Conservation (phyloP, 1,140 invertebrate species). For the Achatina immaculata region DNA sequence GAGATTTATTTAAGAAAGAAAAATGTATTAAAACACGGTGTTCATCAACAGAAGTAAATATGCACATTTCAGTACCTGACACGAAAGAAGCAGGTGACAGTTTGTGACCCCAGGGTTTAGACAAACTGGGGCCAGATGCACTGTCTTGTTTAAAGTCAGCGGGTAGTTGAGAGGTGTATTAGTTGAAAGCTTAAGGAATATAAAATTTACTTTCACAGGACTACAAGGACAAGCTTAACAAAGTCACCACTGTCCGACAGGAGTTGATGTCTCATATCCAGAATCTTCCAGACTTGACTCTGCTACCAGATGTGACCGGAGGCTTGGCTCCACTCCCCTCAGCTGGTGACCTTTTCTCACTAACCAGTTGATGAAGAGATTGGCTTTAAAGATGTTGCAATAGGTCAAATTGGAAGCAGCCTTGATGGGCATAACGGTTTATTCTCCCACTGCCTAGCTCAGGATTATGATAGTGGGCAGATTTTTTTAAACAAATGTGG, state of each 20-base stretch:
- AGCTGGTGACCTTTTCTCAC: conserved; percentile 88
- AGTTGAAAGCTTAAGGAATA: too few species aligned
- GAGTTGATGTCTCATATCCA: conserved; percentile 93
- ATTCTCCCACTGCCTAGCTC: neutral
- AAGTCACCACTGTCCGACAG: conserved; percentile 84
- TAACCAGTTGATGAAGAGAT: conserved; percentile 5
- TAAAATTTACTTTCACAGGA: conserved; percentile 81
- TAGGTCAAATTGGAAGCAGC: neutral
- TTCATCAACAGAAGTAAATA: too few species aligned
- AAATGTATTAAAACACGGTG: too few species aligned
- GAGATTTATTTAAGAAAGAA: too few species aligned
- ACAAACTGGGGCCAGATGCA: too few species aligned
- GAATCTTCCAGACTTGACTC: conserved; percentile 91
- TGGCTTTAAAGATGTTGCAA: neutral
- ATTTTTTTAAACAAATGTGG: too few species aligned
- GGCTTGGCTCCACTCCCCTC: conserved; percentile 92
- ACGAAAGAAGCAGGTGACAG: too few species aligned
- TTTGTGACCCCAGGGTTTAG: too few species aligned
- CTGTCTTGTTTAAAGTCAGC: too few species aligned
- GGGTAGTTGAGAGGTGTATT: neutral
- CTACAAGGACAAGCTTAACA: conserved; percentile 87
- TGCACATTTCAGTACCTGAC: too few species aligned
- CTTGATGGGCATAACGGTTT: neutral
- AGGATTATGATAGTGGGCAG: neutral
- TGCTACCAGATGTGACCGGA: conserved; percentile 89